Evolutionary conservation across 1,140 invertebrate species (phyloP).

Genomic region (Cydia strobilella): DNA sequence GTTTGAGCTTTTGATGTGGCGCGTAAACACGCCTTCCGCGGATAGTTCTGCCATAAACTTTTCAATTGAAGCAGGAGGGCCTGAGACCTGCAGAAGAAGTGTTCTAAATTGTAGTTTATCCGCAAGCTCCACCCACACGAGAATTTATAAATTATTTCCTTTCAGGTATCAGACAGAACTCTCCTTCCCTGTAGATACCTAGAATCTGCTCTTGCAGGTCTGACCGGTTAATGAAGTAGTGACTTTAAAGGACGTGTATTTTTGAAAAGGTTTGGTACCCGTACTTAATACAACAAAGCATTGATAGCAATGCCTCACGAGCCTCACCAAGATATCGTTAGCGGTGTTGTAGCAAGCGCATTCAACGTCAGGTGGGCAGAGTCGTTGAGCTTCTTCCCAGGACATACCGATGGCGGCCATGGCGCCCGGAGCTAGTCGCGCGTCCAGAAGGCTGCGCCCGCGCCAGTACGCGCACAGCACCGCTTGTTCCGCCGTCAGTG

Average conservation of each 20-base stretch:
- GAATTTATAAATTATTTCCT: neutral
- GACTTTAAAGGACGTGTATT: too few species aligned
- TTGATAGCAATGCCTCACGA: too few species aligned
- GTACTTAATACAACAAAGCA: too few species aligned
- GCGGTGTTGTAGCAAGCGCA: conserved; percentile 96
- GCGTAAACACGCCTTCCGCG: conserved; percentile 91
- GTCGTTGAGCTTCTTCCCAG: conserved; percentile 90
- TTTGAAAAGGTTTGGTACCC: neutral
- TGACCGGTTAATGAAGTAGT: neutral
- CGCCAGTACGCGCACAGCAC: conserved; percentile 95
- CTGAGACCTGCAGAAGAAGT: conserved; percentile 84
- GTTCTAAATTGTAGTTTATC: neutral
- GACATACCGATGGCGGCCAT: conserved; percentile 95
- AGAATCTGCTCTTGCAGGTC: conserved; percentile 6
- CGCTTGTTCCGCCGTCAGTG: conserved; percentile 95
- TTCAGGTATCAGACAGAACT: neutral
- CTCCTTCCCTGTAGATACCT: neutral
- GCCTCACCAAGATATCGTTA: conserved; percentile 90
- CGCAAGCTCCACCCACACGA: neutral
- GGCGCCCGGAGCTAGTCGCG: conserved; percentile 85
- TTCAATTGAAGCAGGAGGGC: conserved; percentile 85
- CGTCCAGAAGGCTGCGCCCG: conserved; percentile 91
- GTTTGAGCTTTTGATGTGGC: conserved; percentile 92
- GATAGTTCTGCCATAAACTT: conserved; percentile 89
- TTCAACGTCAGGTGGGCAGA: conserved; percentile 88